Evolutionary conservation across 2,888 invertebrate species (phyloP).

Genomic region (Drosophila neoperkinsi): DNA sequence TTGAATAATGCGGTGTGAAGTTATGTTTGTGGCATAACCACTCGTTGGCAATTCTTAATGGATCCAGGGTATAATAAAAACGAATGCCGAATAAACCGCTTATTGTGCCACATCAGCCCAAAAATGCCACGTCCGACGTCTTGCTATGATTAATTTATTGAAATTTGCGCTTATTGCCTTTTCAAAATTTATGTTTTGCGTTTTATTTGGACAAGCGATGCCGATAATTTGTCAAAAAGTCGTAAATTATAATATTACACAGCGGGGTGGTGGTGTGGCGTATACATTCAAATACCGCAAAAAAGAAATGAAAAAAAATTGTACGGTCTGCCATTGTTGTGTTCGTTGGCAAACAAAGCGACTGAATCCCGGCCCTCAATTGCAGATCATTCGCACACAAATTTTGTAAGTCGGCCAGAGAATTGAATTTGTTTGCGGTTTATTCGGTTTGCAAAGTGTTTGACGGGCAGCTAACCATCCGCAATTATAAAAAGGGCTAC

Average conservation of each 20-base stretch:
- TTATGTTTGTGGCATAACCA: background rate
- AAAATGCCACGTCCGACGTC: slow-evolving; percentile 46
- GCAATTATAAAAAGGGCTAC: slow-evolving; percentile 24
- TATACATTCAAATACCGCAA: background rate
- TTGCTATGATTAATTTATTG: slow-evolving; percentile 75
- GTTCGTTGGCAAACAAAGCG: background rate
- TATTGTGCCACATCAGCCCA: slow-evolving; percentile 33
- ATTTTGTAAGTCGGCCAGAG: slow-evolving; percentile 26
- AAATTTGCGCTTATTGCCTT: slow-evolving; percentile 78
- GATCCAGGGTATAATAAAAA: slow-evolving; percentile 18
- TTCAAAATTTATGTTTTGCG: slow-evolving; percentile 69
- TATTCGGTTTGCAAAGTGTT: slow-evolving; percentile 41
- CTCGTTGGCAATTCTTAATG: background rate
- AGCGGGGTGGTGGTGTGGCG: slow-evolving; percentile 1
- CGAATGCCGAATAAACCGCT: slow-evolving; percentile 55
- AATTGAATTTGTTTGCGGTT: slow-evolving; percentile 69
- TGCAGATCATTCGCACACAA: slow-evolving; percentile 2
- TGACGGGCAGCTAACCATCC: slow-evolving; percentile 13
- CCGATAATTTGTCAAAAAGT: slow-evolving; percentile 82
- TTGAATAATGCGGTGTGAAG: background rate
- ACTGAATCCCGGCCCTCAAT: background rate
- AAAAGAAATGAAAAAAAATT: background rate
- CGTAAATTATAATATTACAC: slow-evolving; percentile 73
- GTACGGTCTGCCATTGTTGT: background rate
- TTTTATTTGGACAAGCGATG: slow-evolving; percentile 69